phyloP scores from a whole-genome alignment of 2,797 vertebrate genomes.

The Picus viridis region DNA sequence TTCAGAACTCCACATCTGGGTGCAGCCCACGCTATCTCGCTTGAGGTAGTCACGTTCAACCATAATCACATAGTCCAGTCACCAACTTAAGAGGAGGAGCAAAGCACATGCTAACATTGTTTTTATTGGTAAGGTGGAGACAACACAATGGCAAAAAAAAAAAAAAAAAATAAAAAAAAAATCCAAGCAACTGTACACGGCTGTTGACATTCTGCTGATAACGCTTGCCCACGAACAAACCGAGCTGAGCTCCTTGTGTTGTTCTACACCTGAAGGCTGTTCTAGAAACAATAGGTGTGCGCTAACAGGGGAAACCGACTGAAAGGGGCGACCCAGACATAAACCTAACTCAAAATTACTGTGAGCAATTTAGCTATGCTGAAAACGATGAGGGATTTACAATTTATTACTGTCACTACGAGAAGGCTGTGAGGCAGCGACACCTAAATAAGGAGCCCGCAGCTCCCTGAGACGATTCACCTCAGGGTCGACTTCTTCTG shows the following conservation, averaged over 20 bases:
- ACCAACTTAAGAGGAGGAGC: not conserved
- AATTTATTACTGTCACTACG: fast-evolving
- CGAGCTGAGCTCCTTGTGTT: fast-evolving
- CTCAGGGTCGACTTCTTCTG: not conserved
- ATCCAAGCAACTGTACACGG: not conserved
- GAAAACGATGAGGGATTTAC: fast-evolving
- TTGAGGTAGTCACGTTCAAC: not conserved
- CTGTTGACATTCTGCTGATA: not conserved
- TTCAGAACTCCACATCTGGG: slow-evolving; percentile 1
- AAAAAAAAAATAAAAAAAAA: not conserved
- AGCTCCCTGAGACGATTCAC: not conserved
- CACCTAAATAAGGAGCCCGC: fast-evolving
- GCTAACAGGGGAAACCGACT: too few species aligned
- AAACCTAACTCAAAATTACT: not conserved
- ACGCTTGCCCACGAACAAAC: not conserved
- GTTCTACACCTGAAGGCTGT: not conserved
- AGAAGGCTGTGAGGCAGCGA: not conserved
- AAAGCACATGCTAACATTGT: not conserved
- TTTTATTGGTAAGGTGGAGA: slow-evolving; percentile 22
- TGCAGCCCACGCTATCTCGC: not conserved
- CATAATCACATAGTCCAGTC: not conserved
- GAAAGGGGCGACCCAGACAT: not conserved
- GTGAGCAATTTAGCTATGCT: not conserved
- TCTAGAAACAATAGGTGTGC: not conserved
- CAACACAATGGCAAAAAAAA: not conserved